These are phyloP conservation scores for Crotalus horridus DNA, from an alignment of 2,113 vertebrate species.

Conservation along the genomic window DNA sequence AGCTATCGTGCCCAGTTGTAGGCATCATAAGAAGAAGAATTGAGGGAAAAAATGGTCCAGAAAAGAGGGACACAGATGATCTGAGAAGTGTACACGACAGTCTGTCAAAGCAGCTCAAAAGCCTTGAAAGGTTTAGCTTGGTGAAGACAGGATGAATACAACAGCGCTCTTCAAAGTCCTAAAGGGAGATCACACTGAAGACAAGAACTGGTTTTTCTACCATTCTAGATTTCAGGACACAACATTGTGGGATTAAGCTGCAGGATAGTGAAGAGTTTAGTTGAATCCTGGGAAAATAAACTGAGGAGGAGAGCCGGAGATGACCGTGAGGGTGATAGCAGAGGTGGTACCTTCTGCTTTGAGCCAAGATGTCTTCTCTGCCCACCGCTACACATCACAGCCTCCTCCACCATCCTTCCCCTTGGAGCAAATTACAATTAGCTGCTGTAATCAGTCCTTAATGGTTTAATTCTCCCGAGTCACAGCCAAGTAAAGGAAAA, in stretches of 20 bases:
- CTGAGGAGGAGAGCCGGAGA: background rate
- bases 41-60: background rate
- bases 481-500: conserved; percentile 48
- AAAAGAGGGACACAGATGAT: background rate
- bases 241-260: background rate
- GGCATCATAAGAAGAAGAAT: background rate
- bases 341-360: background rate
- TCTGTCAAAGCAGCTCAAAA: background rate
- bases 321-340: background rate
- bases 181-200: background rate
- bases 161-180: background rate
- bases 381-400: conserved; percentile 23
- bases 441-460: conserved; percentile 67
- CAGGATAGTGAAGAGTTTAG: background rate
- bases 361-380: conserved; percentile 16
- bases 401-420: conserved; percentile 52
- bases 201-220: background rate
- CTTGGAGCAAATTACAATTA: conserved; percentile 69
- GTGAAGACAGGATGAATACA: background rate
- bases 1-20: background rate
- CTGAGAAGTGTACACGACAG: background rate
- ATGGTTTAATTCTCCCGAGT: conserved; percentile 57
- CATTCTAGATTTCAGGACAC: background rate
- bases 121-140: background rate
- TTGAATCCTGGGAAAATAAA: background rate